Conservation (phyloP, 2,797 vertebrate genomes). For the Dallia pectoralis region DNA sequence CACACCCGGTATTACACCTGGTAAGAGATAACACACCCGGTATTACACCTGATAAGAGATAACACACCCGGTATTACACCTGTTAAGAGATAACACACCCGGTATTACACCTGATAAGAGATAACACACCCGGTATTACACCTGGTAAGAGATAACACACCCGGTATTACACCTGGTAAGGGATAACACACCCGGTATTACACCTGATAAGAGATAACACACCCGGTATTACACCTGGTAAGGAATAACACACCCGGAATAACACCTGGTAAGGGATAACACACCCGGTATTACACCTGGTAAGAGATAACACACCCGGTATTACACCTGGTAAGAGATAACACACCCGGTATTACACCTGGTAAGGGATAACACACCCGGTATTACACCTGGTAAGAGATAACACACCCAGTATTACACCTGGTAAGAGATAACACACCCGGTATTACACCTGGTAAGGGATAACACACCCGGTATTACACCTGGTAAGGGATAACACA, state of each 20-base stretch:
- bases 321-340: constrained; percentile 74
- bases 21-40: neutral
- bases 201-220: too few relatives aligned
- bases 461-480: neutral
- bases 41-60: neutral
- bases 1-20: too few relatives aligned
- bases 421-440: too few relatives aligned
- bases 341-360: too few relatives aligned
- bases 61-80: too few relatives aligned
- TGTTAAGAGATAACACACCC: too few relatives aligned
- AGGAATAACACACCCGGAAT: neutral
- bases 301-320: too few relatives aligned
- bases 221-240: too few relatives aligned
- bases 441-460: neutral
- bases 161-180: neutral
- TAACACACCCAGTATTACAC: neutral
- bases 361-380: too few relatives aligned
- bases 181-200: neutral
- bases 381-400: neutral
- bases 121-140: too few relatives aligned
- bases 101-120: constrained; percentile 74
- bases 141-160: too few relatives aligned
- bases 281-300: too few relatives aligned
- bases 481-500: neutral
- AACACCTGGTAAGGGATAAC: neutral